Evolutionary conservation across 2,113 vertebrate species (phyloP).

Genomic region (Colius striatus): DNA sequence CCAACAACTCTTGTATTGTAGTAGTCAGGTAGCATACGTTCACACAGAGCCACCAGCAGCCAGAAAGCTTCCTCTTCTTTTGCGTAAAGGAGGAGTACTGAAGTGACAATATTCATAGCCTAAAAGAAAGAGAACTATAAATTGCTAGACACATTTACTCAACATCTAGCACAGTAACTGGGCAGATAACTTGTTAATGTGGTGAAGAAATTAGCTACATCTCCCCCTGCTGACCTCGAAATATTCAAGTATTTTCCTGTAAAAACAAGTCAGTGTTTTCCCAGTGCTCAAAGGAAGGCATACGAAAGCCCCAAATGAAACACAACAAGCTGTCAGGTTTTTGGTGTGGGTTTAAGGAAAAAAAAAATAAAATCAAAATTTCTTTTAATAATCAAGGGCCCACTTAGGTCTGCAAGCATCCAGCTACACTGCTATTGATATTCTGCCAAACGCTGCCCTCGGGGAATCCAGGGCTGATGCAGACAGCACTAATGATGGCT

Average conservation of each 20-base stretch:
- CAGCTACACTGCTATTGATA: neutral
- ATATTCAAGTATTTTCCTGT: neutral
- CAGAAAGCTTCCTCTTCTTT: conserved; percentile 99
- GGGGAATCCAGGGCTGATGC: neutral
- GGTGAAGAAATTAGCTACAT: neutral
- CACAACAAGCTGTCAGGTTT: neutral
- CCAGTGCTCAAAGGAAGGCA: neutral
- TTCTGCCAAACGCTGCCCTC: neutral
- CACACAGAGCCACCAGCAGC: conserved; percentile 95
- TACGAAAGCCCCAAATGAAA: neutral
- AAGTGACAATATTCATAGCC: conserved; percentile 99
- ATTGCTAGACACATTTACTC: neutral
- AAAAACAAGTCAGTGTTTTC: neutral
- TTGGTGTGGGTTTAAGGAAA: neutral
- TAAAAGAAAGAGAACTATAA: conserved; percentile 44
- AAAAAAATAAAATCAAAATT: neutral
- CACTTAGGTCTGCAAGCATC: neutral
- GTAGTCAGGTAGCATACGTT: conserved; percentile 98
- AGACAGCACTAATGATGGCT: neutral
- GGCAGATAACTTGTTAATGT: neutral
- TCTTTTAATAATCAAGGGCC: neutral
- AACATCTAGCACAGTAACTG: neutral
- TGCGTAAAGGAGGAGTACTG: conserved; percentile 94
- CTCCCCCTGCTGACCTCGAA: neutral
- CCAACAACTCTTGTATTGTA: conserved; percentile 98